Conservation (phyloP, 2,113 vertebrate species). For the Epinephelus fuscoguttatus region DNA sequence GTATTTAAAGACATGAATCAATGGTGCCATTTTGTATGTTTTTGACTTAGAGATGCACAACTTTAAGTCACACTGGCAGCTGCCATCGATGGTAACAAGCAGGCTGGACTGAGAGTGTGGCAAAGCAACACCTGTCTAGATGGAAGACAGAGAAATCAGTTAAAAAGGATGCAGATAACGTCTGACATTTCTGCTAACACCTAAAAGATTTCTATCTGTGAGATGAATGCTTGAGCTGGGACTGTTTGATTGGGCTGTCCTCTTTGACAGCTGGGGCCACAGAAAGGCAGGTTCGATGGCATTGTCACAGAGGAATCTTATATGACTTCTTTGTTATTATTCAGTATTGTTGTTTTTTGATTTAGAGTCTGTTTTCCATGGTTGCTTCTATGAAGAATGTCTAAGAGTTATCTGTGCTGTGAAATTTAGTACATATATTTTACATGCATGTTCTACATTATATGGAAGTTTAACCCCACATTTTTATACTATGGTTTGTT, state of each 20-base stretch:
- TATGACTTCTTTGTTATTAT: neutral
- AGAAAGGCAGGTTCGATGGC: neutral
- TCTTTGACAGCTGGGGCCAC: constrained; percentile 41
- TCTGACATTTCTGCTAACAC: constrained; percentile 65
- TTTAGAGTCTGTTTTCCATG: neutral
- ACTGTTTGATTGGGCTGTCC: constrained; percentile 56
- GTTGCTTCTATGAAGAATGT: neutral
- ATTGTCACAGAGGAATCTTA: neutral
- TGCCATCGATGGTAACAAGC: constrained; percentile 20
- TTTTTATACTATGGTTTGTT: neutral
- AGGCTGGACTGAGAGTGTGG: constrained; percentile 22
- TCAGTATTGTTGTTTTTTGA: neutral
- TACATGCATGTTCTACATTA: neutral
- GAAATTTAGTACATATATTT: neutral
- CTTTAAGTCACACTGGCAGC: constrained; percentile 36
- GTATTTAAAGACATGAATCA: constrained; percentile 37
- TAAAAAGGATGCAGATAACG: constrained; percentile 68
- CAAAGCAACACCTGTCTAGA: constrained; percentile 49
- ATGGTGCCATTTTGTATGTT: constrained; percentile 23
- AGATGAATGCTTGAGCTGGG: constrained; percentile 59
- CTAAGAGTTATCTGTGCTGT: neutral
- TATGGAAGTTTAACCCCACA: neutral
- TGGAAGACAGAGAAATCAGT: constrained; percentile 65
- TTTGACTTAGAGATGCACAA: constrained; percentile 32
- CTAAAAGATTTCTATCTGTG: constrained; percentile 65